Conservation (phyloP, 2,113 vertebrate species). For the Etheostoma cragini region DNA sequence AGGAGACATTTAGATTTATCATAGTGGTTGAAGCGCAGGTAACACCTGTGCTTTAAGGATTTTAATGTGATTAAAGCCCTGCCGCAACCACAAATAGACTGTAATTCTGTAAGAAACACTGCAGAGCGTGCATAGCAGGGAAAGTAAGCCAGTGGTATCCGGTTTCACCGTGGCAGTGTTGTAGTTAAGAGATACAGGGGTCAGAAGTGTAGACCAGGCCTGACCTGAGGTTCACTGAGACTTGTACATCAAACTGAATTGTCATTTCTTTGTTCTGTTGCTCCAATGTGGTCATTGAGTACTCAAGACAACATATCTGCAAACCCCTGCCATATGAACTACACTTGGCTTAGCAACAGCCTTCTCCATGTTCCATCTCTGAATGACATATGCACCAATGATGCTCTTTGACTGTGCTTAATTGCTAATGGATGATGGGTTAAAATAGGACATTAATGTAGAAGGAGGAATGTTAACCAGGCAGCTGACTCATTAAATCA, state of each 20-base stretch:
- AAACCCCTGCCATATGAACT: not conserved
- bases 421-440: slow-evolving; percentile 32
- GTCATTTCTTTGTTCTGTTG: not conserved
- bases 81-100: no score
- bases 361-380: not conserved
- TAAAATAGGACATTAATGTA: slow-evolving; percentile 37
- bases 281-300: not conserved
- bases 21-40: not conserved
- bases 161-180: slow-evolving; percentile 37
- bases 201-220: slow-evolving; percentile 14
- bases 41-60: not conserved
- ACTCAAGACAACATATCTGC: not conserved
- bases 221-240: slow-evolving; percentile 37
- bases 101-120: slow-evolving; percentile 19
- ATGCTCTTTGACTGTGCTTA: slow-evolving; percentile 5
- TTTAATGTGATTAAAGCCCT: no score
- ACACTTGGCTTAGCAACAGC: not conserved
- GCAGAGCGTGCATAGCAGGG: slow-evolving; percentile 13
- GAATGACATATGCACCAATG: not conserved
- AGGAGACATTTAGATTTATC: not conserved
- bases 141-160: slow-evolving; percentile 32
- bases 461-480: slow-evolving; percentile 38
- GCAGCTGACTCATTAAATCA: slow-evolving; percentile 58
- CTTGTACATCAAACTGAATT: slow-evolving; percentile 12
- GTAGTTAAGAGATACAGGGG: slow-evolving; percentile 18